Evolutionary conservation across 2,113 vertebrate genomes (phyloP).

Genomic region (Phylloscopus whistleri): DNA sequence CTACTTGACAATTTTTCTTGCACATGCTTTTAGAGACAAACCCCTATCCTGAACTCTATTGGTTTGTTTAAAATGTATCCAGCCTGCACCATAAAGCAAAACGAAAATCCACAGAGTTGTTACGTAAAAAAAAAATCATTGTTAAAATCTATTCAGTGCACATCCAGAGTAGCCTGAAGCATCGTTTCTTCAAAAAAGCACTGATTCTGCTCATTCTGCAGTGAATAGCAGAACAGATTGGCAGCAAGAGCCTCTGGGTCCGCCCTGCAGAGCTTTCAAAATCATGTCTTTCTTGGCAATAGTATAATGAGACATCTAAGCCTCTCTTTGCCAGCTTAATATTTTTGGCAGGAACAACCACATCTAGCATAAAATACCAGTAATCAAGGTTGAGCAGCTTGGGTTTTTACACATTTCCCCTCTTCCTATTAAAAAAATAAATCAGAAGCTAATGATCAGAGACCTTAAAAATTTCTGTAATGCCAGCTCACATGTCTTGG

Average conservation of each 20-base stretch:
- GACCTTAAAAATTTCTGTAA: not conserved
- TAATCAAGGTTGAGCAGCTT: constrained; percentile 31
- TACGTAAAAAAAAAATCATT: not conserved
- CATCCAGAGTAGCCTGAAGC: constrained; percentile 11
- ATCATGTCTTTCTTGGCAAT: constrained; percentile 23
- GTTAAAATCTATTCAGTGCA: constrained; percentile 14
- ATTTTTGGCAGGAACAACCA: constrained; percentile 13
- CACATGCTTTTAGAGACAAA: not conserved
- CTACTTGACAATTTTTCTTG: not conserved
- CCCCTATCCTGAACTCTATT: not conserved
- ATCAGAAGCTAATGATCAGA: not conserved
- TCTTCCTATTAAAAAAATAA: not conserved
- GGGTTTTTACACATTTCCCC: not conserved
- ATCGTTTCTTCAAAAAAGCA: not conserved
- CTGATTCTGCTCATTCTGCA: constrained; percentile 28
- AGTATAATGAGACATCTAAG: constrained; percentile 21
- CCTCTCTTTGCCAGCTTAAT: constrained; percentile 1
- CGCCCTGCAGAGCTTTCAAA: not conserved
- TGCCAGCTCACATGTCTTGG: not conserved
- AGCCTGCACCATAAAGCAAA: not conserved
- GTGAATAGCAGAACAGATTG: constrained; percentile 16
- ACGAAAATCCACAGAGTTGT: not conserved
- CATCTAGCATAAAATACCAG: constrained; percentile 31
- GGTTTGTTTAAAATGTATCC: not conserved
- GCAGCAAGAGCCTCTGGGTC: constrained; percentile 3